Percentiles rank a stretch among this genome's conserved stretches.
Evolutionary conservation across 2,113 vertebrate species (phyloP).

Genomic region (Pluvianellus socialis): DNA sequence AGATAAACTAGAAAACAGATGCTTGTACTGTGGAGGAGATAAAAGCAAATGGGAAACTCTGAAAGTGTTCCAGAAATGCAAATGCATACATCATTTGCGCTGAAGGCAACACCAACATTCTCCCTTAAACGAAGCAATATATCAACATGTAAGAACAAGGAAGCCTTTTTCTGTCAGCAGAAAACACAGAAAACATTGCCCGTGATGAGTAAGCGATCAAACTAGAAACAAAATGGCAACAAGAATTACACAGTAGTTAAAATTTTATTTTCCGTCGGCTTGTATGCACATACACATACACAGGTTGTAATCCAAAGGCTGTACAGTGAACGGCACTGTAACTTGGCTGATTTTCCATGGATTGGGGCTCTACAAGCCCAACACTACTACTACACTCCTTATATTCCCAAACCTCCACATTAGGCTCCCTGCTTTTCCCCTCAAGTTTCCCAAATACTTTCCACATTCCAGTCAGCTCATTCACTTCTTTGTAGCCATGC

Average conservation of each 20-base stretch:
- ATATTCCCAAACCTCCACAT: background rate
- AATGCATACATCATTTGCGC: slow-evolving; percentile 43
- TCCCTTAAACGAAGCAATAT: background rate
- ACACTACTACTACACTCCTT: background rate
- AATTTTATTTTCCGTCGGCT: background rate
- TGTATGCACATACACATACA: too few species aligned
- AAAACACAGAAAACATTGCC: background rate
- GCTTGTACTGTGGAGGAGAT: slow-evolving; percentile 16
- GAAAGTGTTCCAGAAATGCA: slow-evolving; percentile 56
- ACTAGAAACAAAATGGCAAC: background rate
- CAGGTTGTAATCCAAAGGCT: background rate
- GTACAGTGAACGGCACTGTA: background rate
- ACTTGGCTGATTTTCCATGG: background rate
- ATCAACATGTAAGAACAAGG: slow-evolving; percentile 58
- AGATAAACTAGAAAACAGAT: slow-evolving; percentile 40
- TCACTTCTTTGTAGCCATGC: background rate
- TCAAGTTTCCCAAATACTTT: background rate
- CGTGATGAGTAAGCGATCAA: background rate
- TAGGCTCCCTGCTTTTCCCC: background rate
- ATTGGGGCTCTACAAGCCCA: background rate
- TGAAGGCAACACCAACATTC: slow-evolving; percentile 35
- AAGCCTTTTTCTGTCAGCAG: slow-evolving; percentile 41
- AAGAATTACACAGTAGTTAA: background rate
- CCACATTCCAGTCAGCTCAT: background rate
- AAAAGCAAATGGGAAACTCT: slow-evolving; percentile 41